Conservation (phyloP, 2,113 vertebrate genomes). For the Gymnorhina tibicen region DNA sequence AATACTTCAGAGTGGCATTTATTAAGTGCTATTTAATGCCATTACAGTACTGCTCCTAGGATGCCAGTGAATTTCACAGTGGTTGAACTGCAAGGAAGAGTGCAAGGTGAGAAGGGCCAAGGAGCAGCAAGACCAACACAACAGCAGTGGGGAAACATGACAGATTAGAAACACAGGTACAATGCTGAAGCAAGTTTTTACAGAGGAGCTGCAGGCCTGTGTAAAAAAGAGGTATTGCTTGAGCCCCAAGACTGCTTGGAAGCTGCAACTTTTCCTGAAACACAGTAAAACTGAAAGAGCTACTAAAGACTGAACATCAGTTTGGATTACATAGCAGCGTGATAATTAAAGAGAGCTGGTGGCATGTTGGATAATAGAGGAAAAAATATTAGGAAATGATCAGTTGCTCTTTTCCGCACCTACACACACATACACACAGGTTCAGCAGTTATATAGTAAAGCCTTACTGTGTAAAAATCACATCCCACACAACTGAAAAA, state of each 20-base stretch:
- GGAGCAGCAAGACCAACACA: background rate
- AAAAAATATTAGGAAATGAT: background rate
- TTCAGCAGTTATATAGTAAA: background rate
- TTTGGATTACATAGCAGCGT: accelerated
- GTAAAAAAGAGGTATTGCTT: background rate
- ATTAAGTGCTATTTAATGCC: background rate
- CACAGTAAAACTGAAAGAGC: background rate
- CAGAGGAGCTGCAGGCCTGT: background rate
- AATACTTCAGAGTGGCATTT: background rate
- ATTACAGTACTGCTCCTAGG: background rate
- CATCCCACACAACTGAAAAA: background rate
- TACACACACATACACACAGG: background rate
- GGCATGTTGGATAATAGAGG: background rate
- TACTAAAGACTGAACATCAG: background rate
- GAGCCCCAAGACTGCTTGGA: background rate
- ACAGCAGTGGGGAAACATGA: background rate
- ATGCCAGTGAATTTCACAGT: background rate
- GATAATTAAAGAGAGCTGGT: background rate
- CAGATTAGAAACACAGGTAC: background rate
- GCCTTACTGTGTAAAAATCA: background rate
- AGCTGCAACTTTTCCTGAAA: background rate
- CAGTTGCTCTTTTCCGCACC: background rate
- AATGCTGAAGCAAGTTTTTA: background rate
- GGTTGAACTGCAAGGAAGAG: background rate
- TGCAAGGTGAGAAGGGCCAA: background rate